These are phyloP conservation scores for Clitarchus hookeri DNA, from an alignment of 2,888 invertebrate species.

Conservation along the genomic window DNA sequence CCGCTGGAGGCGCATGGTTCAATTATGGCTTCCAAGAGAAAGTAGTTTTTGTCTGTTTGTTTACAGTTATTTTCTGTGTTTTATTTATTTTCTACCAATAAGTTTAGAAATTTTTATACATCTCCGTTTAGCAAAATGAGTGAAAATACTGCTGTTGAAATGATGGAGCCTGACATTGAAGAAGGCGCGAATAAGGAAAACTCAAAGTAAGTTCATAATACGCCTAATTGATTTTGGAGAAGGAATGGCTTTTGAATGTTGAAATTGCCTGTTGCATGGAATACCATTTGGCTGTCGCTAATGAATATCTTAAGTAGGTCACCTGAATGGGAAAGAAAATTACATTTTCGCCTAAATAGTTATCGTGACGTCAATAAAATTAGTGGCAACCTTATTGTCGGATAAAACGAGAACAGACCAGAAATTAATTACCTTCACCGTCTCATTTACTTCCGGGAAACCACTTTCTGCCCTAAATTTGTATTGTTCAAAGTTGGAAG, in stretches of 20 bases:
- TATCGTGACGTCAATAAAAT: background rate
- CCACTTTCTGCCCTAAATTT: background rate
- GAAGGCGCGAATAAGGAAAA: background rate
- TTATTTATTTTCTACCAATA: background rate
- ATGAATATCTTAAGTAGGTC: background rate
- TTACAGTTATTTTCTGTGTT: conserved; percentile 10
- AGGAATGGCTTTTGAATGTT: background rate
- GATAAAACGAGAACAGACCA: background rate
- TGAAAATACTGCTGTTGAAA: background rate
- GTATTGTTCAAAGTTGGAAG: too few species aligned
- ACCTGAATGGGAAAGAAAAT: background rate
- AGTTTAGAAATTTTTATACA: background rate
- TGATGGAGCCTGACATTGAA: conserved; percentile 8
- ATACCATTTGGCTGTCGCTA: background rate
- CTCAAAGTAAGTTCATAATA: background rate
- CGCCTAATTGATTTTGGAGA: background rate
- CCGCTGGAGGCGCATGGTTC: background rate
- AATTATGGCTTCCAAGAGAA: conserved; percentile 10
- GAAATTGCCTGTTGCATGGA: background rate
- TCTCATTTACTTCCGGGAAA: background rate
- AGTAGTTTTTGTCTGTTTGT: conserved; percentile 6
- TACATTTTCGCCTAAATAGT: background rate
- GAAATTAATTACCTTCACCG: background rate
- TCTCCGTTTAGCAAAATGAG: background rate
- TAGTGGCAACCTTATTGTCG: background rate